These are phyloP conservation scores for Mionectes olivaceus DNA, from an alignment of 2,797 vertebrate species.

Conservation along the genomic window DNA sequence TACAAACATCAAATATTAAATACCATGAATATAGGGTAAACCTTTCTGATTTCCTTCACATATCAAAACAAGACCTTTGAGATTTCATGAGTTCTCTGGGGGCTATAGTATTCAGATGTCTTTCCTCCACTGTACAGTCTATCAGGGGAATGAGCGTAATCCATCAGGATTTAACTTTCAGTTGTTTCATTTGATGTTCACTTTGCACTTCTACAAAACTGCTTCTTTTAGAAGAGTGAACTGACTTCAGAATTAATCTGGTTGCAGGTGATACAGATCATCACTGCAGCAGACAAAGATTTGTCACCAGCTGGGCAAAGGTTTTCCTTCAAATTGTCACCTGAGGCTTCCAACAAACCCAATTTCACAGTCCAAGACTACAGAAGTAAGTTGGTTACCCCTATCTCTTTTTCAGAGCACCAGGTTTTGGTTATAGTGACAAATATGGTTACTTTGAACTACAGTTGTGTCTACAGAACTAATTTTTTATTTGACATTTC, in stretches of 20 bases:
- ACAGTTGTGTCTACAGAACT: background rate
- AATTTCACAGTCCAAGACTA: slow-evolving; percentile 97
- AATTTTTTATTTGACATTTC: background rate
- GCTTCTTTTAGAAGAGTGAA: slow-evolving; percentile 5
- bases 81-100: background rate
- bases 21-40: background rate
- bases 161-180: background rate
- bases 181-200: background rate
- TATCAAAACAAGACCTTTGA: background rate
- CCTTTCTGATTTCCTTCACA: background rate
- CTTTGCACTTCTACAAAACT: background rate
- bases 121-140: background rate
- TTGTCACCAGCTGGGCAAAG: slow-evolving; percentile 89
- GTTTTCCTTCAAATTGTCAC: slow-evolving; percentile 90
- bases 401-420: background rate
- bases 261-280: slow-evolving; percentile 91
- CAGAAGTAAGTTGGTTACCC: slow-evolving; percentile 86
- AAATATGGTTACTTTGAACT: background rate
- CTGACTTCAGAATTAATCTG: slow-evolving; percentile 46
- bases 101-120: background rate
- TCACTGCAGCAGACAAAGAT: slow-evolving; percentile 92
- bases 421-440: background rate
- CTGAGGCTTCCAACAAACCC: slow-evolving; percentile 88
- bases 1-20: background rate
- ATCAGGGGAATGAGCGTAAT: background rate